Evolutionary conservation across 2,888 invertebrate species (phyloP).

Genomic region (Drosophila siamana): DNA sequence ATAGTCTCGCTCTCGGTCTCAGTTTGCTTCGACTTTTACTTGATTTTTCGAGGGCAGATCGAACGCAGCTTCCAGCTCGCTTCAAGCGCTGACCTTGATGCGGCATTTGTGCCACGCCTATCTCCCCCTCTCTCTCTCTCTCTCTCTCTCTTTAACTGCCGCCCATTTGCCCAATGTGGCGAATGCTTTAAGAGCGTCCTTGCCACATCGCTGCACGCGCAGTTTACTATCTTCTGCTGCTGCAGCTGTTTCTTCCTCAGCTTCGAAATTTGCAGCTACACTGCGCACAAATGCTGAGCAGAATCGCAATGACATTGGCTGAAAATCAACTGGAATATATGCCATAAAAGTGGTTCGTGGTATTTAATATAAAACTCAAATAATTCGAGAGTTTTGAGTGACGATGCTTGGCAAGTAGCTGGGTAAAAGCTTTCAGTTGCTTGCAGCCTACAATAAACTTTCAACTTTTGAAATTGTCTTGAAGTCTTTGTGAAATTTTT

Average conservation of each 20-base stretch:
- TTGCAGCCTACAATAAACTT: too few species aligned
- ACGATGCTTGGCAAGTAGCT: too few species aligned
- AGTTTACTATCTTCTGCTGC: conserved; percentile 12
- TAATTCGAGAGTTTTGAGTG: too few species aligned
- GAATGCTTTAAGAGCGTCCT: conserved; percentile 42
- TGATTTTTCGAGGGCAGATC: conserved; percentile 22
- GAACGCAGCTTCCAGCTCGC: conserved; percentile 50
- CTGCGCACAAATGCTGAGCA: conserved; percentile 3
- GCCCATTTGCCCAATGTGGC: conserved; percentile 16
- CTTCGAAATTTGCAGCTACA: conserved; percentile 34
- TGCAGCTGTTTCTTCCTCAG: background rate
- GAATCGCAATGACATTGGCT: background rate
- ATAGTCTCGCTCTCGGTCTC: background rate
- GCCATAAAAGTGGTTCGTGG: too few species aligned
- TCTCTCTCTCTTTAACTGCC: background rate
- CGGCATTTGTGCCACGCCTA: conserved; percentile 27
- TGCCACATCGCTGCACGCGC: conserved; percentile 58
- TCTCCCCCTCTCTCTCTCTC: background rate
- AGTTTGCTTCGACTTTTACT: background rate
- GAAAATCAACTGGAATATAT: background rate
- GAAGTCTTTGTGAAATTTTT: too few species aligned
- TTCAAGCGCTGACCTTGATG: conserved; percentile 46
- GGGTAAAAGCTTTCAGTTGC: too few species aligned
- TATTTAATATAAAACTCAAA: too few species aligned
- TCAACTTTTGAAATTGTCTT: too few species aligned